Evolutionary conservation across 2,113 vertebrate species (phyloP), one percentile per base, ranked within the genome.

Genomic region (Neomonachus schauinslandi): DNA sequence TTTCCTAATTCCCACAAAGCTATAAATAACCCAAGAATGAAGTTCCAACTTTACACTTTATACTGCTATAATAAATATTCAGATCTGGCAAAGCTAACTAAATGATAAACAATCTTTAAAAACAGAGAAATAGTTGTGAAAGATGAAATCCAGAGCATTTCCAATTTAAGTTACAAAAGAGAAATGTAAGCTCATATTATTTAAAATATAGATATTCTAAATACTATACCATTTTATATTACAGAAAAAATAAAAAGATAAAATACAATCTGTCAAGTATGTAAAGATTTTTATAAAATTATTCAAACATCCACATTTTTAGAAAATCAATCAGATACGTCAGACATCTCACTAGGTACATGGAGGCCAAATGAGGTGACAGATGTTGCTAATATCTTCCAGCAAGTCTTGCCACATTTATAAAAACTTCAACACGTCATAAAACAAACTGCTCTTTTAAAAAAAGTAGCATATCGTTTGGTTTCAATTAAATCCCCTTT

Each of bases 1-100:
- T 85, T 96, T 46, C 36, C 49, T 91, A 84, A 98, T 94, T 72
- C 89, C 31, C 21, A 51, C 21, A 69, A 94, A 90, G 55, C 26
- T 76, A 80, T 71, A 72, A 59, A 77, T 33, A 96, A 65, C 31
- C 18, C n/a, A 95, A 46, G 14, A 92, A 77, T 91, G 21, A 94
- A 96, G 87, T 87, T 95, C 33, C 10, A 94, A 4, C 28, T 87
- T 94, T 86, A 97, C 4, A 71, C 10, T 3, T 1, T 72, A 72
- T 86, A 87, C 42, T 83, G 4, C 10, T 65, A 12, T 21, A 90
- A 89, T 76, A 55, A 51, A 31, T 59, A 28, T 31, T 69, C 42
- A 83, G 95, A 19, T 24, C 33, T 72, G n/a, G 26, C 83, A 88
- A 82, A 93, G 6, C 26, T 63, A 80, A 82, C 7, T 84, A 92